phyloP scores from a whole-genome alignment of 2,113 vertebrate genomes.

The Eolophus roseicapilla region DNA sequence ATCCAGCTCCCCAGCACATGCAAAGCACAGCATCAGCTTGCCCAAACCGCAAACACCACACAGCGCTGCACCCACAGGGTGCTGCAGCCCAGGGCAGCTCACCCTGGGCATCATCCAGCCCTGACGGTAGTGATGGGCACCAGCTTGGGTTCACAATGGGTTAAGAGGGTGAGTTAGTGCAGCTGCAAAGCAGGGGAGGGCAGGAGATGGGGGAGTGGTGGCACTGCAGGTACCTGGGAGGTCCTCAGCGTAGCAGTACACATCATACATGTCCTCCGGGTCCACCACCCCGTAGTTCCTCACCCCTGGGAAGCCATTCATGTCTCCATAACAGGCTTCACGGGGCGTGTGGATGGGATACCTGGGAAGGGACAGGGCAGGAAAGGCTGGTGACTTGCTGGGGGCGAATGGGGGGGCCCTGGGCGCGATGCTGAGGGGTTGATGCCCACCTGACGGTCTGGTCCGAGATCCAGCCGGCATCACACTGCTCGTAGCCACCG shows the following conservation, averaged over 20 bases:
- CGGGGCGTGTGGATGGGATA: constrained; percentile 91
- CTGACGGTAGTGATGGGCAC: background rate
- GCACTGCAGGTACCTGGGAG: constrained; percentile 77
- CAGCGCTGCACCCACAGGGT: rapidly evolving
- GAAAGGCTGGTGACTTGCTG: rapidly evolving
- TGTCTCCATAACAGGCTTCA: constrained; percentile 90
- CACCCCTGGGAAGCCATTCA: constrained; percentile 88
- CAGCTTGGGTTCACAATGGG: rapidly evolving
- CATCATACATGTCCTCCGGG: constrained; percentile 85
- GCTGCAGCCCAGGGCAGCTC: too few relatives aligned
- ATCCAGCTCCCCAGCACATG: background rate
- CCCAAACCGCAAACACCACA: background rate
- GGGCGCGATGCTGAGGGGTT: rapidly evolving
- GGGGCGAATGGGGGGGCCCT: rapidly evolving
- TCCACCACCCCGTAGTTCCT: constrained; percentile 88
- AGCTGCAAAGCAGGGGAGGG: background rate
- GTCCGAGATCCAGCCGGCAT: constrained; percentile 92
- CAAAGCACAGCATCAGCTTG: rapidly evolving
- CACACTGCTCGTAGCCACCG: constrained; percentile 90
- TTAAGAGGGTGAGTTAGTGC: background rate
- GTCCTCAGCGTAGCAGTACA: constrained; percentile 91
- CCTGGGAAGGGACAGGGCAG: constrained; percentile 58
- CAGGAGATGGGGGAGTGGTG: background rate
- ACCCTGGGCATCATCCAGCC: background rate
- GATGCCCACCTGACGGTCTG: constrained; percentile 86